These are phyloP conservation scores for Bombus affinis DNA, from an alignment of 1,140 invertebrate species.

Conservation along the genomic window DNA sequence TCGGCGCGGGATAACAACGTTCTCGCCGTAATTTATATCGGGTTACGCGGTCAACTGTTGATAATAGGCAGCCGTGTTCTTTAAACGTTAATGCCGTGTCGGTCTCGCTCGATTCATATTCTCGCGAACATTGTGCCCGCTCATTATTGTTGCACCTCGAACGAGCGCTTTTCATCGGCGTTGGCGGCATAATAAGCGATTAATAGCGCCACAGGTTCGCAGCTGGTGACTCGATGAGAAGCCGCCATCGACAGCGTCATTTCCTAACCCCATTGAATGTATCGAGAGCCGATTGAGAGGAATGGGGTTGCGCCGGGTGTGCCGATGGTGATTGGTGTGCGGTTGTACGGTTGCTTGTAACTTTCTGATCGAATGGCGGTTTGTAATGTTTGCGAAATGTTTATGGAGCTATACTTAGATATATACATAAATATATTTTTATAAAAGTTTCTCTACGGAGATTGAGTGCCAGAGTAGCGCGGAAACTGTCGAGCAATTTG, in stretches of 20 bases:
- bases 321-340: neutral
- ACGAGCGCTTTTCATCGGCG: constrained; percentile 10
- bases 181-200: constrained; percentile 12
- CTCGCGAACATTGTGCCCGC: neutral
- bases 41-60: constrained; percentile 9
- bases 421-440: too few relatives aligned
- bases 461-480: too few relatives aligned
- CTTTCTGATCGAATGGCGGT: neutral
- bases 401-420: neutral
- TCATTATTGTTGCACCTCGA: constrained; percentile 19
- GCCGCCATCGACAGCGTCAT: neutral
- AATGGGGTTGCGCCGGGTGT: neutral
- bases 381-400: neutral
- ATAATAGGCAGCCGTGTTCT: constrained; percentile 11
- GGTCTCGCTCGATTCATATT: neutral
- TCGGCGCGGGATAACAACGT: neutral
- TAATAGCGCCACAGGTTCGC: constrained; percentile 13
- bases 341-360: neutral
- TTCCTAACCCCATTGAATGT: neutral
- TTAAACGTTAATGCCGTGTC: constrained; percentile 5
- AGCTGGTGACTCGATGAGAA: neutral
- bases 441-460: too few relatives aligned
- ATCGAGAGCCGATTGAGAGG: neutral
- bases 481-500: too few relatives aligned
- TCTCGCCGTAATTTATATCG: constrained; percentile 4